Evolutionary conservation across 2,113 vertebrate species (phyloP).

Genomic region (Hydrolagus affinis): DNA sequence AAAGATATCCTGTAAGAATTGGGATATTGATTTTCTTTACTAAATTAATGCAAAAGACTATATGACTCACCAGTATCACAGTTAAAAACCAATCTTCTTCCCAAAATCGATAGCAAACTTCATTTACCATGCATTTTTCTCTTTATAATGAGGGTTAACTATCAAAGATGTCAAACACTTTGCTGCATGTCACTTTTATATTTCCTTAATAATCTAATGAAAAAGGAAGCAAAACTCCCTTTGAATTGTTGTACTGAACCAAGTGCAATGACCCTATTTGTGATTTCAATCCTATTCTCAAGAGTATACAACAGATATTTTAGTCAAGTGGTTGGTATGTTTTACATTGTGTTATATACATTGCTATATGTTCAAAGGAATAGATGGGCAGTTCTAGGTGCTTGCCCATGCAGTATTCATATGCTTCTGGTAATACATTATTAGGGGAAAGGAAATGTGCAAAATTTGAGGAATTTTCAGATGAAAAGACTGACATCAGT

Average conservation of each 20-base stretch:
- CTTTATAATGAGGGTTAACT: constrained; percentile 10
- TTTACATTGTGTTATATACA: too few species aligned
- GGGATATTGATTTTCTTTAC: constrained; percentile 26
- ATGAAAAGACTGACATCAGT: too few species aligned
- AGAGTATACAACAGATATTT: too few species aligned
- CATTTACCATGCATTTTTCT: constrained; percentile 11
- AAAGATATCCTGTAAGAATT: background rate
- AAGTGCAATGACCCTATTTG: background rate
- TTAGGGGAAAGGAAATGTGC: too few species aligned
- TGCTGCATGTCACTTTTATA: background rate
- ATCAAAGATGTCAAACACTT: background rate
- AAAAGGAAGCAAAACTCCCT: background rate
- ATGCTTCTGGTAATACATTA: too few species aligned
- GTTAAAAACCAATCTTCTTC: constrained; percentile 4
- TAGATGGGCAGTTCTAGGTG: too few species aligned
- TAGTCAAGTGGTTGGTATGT: too few species aligned
- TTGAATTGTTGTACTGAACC: background rate
- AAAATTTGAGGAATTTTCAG: too few species aligned
- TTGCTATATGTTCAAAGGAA: too few species aligned
- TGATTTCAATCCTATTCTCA: background rate
- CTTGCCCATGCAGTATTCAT: too few species aligned
- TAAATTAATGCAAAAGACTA: background rate
- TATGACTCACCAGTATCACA: background rate
- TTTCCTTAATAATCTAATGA: background rate
- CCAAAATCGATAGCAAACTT: constrained; percentile 13